Percentiles rank a stretch among this genome's conserved stretches.
phyloP scores from a whole-genome alignment of 2,888 invertebrate species.

The Hedya salicella region DNA sequence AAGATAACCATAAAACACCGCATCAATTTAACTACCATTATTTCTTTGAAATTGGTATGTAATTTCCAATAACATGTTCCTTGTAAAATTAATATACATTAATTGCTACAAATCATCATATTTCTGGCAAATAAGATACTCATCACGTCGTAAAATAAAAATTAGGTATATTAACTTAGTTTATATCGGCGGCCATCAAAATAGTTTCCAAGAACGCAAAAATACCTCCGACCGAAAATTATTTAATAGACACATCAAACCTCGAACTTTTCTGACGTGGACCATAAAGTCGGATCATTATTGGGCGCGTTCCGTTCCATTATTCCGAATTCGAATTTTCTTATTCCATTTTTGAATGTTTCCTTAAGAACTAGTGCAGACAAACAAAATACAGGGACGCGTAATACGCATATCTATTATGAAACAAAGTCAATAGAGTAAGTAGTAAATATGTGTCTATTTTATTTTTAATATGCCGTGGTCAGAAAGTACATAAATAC shows the following conservation, averaged over 20 bases:
- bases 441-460: no score
- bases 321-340: slow-evolving; percentile 50
- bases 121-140: slow-evolving; percentile 35
- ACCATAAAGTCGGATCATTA: slow-evolving; percentile 64
- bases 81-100: slow-evolving; percentile 14
- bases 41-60: not conserved
- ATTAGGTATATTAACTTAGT: slow-evolving; percentile 25
- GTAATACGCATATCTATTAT: not conserved
- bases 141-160: slow-evolving; percentile 38
- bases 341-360: slow-evolving; percentile 69
- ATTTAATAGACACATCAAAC: slow-evolving; percentile 72
- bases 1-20: not conserved
- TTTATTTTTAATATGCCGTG: no score
- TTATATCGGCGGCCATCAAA: slow-evolving; percentile 52
- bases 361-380: slow-evolving; percentile 49
- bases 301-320: slow-evolving; percentile 55
- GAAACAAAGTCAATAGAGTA: no score
- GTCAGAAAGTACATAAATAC: no score
- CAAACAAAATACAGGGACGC: not conserved
- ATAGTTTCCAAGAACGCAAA: slow-evolving; percentile 48
- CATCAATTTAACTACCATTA: not conserved
- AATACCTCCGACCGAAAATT: slow-evolving; percentile 58
- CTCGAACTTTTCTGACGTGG: slow-evolving; percentile 56
- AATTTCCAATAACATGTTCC: slow-evolving; percentile 6
- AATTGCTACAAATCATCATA: slow-evolving; percentile 20